Evolutionary conservation across 2,797 vertebrate genomes (phyloP).

Genomic region (Clarias pachynema): DNA sequence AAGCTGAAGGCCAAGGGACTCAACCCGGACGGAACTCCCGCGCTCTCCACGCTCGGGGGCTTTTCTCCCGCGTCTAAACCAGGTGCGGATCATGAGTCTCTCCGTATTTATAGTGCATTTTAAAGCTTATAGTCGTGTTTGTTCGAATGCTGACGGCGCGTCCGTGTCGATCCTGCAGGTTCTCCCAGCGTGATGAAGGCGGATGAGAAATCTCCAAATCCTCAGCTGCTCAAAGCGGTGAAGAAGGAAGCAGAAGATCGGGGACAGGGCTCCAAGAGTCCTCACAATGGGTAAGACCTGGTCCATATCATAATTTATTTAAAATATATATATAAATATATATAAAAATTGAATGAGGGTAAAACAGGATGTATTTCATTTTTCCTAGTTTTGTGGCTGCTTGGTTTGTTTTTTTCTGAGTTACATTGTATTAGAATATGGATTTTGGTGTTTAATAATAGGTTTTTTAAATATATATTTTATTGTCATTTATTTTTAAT

Average conservation of each 20-base stretch:
- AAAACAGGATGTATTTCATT: no score
- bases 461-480: no score
- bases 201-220: conserved; percentile 90
- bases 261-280: conserved; percentile 89
- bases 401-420: no score
- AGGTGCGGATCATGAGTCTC: conserved; percentile 64
- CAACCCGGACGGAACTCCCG: conserved; percentile 97
- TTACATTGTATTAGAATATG: no score
- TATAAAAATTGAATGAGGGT: no score
- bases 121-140: not conserved
- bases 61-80: conserved; percentile 98
- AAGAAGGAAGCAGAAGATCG: conserved; percentile 93
- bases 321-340: no score
- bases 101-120: not conserved
- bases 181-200: conserved; percentile 88
- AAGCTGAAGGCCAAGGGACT: conserved; percentile 98
- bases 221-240: conserved; percentile 80
- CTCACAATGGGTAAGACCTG: conserved; percentile 87
- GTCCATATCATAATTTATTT: not conserved
- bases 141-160: not conserved
- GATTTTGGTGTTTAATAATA: no score
- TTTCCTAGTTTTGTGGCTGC: no score
- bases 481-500: no score
- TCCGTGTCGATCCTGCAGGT: conserved; percentile 61
- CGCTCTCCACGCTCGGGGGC: conserved; percentile 87